Percentiles rank a stretch among this genome's conserved stretches.
phyloP scores from a whole-genome alignment of 2,113 vertebrate genomes.

The Takifugu flavidus region DNA sequence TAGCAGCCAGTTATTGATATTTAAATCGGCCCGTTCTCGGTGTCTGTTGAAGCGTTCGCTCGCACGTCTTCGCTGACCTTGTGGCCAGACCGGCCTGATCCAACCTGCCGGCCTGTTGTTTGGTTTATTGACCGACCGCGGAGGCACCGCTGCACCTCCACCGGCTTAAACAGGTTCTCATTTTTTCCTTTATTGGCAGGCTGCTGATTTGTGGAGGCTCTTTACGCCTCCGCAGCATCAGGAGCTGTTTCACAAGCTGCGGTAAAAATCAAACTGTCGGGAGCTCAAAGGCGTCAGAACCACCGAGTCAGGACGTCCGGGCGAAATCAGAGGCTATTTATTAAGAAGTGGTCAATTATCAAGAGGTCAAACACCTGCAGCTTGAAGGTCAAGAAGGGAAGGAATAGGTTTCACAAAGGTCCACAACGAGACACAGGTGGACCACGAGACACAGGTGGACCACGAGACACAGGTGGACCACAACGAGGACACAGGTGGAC shows the following conservation, averaged over 20 bases:
- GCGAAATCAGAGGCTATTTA: too few relatives aligned
- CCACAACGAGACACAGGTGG: too few relatives aligned
- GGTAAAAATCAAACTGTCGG: constrained; percentile 41
- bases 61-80: constrained; percentile 58
- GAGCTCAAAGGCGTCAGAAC: too few relatives aligned
- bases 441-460: too few relatives aligned
- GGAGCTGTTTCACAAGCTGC: constrained; percentile 55
- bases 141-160: constrained; percentile 41
- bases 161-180: constrained; percentile 69
- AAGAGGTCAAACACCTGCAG: too few relatives aligned
- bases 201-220: constrained; percentile 56
- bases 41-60: constrained; percentile 13
- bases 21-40: constrained; percentile 32
- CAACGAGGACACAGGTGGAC: too few relatives aligned
- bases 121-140: constrained; percentile 74
- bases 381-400: too few relatives aligned
- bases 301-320: too few relatives aligned
- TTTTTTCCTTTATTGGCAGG: constrained; percentile 66
- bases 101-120: constrained; percentile 51
- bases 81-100: constrained; percentile 36
- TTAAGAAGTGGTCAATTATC: too few relatives aligned
- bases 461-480: too few relatives aligned
- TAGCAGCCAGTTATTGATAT: constrained; percentile 22
- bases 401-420: too few relatives aligned
- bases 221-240: constrained; percentile 69